Conservation (phyloP, 2,113 vertebrate species). For the Craseonycteris thonglongyai region DNA sequence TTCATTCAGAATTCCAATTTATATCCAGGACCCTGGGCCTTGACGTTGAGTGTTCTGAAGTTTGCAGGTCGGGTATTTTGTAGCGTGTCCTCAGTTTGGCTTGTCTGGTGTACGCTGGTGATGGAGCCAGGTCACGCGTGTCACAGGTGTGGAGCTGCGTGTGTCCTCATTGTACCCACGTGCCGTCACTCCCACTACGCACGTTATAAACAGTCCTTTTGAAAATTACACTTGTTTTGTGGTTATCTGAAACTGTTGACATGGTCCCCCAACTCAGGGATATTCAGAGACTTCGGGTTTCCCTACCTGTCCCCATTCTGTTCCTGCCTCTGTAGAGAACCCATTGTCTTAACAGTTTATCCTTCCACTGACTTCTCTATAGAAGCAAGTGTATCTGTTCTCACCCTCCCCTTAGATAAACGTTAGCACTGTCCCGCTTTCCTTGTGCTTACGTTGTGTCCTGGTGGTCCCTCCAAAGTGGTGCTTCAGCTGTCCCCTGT, state of each 20-base stretch:
- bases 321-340: neutral
- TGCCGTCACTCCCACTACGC: fast-evolving
- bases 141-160: neutral
- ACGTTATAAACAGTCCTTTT: too few relatives aligned
- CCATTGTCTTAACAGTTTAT: fast-evolving
- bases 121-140: fast-evolving
- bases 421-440: fast-evolving
- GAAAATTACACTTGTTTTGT: neutral
- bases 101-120: too few relatives aligned
- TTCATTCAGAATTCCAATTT: too few relatives aligned
- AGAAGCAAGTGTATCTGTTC: fast-evolving
- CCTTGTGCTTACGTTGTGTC: fast-evolving
- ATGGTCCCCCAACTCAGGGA: neutral
- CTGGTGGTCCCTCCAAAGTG: neutral
- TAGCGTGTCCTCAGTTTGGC: fast-evolving
- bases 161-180: fast-evolving
- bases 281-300: fast-evolving
- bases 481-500: fast-evolving
- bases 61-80: fast-evolving
- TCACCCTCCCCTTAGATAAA: fast-evolving
- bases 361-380: neutral
- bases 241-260: neutral
- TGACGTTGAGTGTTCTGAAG: too few relatives aligned
- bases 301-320: fast-evolving
- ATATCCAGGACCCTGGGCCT: too few relatives aligned